Evolutionary conservation across 2,888 invertebrate species (phyloP), one percentile per base, ranked within the genome.

Genomic region (Tetheella fluctuosa): DNA sequence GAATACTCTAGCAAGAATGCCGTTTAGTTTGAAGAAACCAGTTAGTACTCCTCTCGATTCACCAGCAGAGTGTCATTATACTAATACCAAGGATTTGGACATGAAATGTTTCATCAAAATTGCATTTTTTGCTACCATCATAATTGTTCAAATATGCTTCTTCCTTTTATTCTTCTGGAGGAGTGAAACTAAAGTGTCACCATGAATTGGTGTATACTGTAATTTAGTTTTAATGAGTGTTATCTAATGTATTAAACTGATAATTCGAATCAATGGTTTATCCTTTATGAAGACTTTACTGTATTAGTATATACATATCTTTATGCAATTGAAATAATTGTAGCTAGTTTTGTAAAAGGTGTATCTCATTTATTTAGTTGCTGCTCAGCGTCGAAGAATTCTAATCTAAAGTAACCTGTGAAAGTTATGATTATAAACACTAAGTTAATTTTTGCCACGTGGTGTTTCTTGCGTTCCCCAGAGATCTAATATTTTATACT

Each of bases 91-190:
- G 37, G 62, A 63, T 2, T 53, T 80, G 34, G 76, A 81, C 37
- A 30, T 77, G 5, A 85, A 83, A 65, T 87, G 84, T 58, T 81
- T 78, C 10, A 23, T 77, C 2, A 86, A 82, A 68, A 68, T 75
- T 17, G 65, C 59, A 0, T 60, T 77, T 2, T 74, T 88, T 39
- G 58, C 70, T 0, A n/a, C 68, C 4, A 66, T 87, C 23, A 60
- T 86, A 12, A n/a, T 81, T 13, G 7, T 75, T 23, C 88, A 88
- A 71, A 72, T 87, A 59, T 76, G 71, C 52, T 48, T 78, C 17
- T 76, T 84, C 13, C 56, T 79, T 4, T 54, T 79, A 23, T 79
- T 79, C 52, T 73, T 79, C 63, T 74, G 74, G 71, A 65, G 63
- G 15, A 59, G 59, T 48, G 63, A 66, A 56, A 53, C 37, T 42